phyloP scores from a whole-genome alignment of 2,797 vertebrate genomes.

The Microctenopoma steveboyesi region DNA sequence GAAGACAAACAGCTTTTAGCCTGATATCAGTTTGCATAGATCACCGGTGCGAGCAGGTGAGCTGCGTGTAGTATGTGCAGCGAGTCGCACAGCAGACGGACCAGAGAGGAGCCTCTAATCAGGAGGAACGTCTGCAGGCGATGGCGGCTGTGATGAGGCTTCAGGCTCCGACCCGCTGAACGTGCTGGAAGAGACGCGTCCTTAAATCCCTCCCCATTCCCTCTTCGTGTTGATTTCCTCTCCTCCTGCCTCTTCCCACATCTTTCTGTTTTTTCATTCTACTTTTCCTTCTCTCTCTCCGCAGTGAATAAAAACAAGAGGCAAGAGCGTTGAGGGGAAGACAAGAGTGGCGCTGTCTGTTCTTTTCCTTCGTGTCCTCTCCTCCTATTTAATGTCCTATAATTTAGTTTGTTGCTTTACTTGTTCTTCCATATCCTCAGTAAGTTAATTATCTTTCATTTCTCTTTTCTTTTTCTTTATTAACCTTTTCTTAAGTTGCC shows the following conservation, averaged over 20 bases:
- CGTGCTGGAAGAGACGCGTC: constrained; percentile 43
- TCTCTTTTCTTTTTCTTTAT: not conserved
- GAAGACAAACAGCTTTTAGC: constrained; percentile 64
- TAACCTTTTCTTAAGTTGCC: not conserved
- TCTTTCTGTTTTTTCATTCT: not conserved
- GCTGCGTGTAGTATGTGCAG: constrained; percentile 56
- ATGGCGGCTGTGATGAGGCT: constrained; percentile 24
- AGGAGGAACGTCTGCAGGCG: constrained; percentile 40
- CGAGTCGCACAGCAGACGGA: constrained; percentile 65
- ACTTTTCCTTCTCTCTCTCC: not conserved
- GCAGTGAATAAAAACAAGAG: too few species aligned
- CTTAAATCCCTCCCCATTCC: not conserved
- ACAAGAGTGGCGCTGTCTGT: too few species aligned
- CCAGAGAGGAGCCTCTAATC: constrained; percentile 64
- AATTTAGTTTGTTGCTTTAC: constrained; percentile 21
- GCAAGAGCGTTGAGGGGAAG: too few species aligned
- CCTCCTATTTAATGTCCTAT: constrained; percentile 7
- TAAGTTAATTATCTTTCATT: constrained; percentile 8
- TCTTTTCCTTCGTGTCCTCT: constrained; percentile 1
- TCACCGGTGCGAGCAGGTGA: constrained; percentile 50
- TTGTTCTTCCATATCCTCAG: not conserved
- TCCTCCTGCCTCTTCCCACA: constrained; percentile 5
- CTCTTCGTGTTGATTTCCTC: not conserved
- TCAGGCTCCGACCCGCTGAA: constrained; percentile 59
- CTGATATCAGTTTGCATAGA: constrained; percentile 70